Evolutionary conservation across 2,888 invertebrate genomes (phyloP), one percentile per base, ranked within the genome.

Genomic region (Lasioglossum pauxillum): DNA sequence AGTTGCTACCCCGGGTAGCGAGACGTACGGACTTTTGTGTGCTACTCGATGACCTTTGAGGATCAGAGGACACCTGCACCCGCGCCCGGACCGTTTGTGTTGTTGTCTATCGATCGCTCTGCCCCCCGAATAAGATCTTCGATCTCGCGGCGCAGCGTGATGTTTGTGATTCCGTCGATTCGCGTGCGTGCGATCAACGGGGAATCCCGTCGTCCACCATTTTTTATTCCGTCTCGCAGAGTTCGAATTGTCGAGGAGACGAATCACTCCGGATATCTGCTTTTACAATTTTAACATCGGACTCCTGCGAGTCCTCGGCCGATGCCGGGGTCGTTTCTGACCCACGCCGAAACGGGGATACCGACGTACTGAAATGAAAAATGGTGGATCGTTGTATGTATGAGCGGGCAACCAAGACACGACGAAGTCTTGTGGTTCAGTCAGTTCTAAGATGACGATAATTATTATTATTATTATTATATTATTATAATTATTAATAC

Each of bases 1-100:
- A 90, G 89, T 87, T 87, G 83, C 78, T 78, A 83, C 23, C 82
- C 84, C 73, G 71, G 76, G 74, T 83, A 75, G 87, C 89, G 91
- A 90, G 87, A 89, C 31, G 82, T 89, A 84, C 85, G 82, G 87
- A 90, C 91, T 90, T 89, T 90, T 87, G 60, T 84, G 73, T 71
- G 81, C 85, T 83, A 53, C 78, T 53, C 77, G 83, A 80, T 87
- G 84, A 83, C 83, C 91, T 89, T 88, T 84, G 84, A 88, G 77
- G 88, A 82, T 86, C 53, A 57, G 80, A 60, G 79, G 74, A 27
- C 35, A 19, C 41, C 71, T 31, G 74, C 79, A 69, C 72, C 4
- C 46, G 16, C 46, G 46, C 5, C 46, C 46, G 80, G 75, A 76
- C 46, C 82, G 72, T 64, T 14, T 57, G 78, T 69, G 73, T 79